phyloP scores from a whole-genome alignment of 1,140 invertebrate genomes.

The Thaumatotibia leucotreta region DNA sequence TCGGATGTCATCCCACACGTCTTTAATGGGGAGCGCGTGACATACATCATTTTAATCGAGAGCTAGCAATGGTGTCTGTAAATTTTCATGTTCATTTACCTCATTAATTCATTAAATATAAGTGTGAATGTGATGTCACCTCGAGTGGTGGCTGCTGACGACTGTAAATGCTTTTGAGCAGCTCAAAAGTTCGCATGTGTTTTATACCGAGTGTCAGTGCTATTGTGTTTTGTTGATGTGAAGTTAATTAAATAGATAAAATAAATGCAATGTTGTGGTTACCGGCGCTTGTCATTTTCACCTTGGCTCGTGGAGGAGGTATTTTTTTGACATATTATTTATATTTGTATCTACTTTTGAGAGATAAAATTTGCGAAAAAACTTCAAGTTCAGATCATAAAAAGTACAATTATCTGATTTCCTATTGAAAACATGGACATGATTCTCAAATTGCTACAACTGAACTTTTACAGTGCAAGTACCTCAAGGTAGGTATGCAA shows the following conservation, averaged over 20 bases:
- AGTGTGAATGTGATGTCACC: conserved; percentile 52
- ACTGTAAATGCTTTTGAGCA: conserved; percentile 39
- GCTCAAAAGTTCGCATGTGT: conserved; percentile 40
- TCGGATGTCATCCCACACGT: conserved; percentile 27
- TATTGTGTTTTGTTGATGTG: conserved; percentile 13
- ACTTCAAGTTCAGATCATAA: background rate
- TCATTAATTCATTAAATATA: conserved; percentile 46
- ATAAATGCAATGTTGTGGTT: background rate
- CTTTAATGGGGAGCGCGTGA: conserved; percentile 47
- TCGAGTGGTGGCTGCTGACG: conserved; percentile 27
- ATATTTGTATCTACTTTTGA: background rate
- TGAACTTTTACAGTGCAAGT: background rate
- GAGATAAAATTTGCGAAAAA: background rate
- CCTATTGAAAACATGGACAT: too few species aligned
- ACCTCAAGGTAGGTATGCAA: background rate
- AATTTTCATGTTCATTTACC: conserved; percentile 43
- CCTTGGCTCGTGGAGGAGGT: background rate
- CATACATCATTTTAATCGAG: conserved; percentile 27
- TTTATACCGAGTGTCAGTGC: conserved; percentile 14
- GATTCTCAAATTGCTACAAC: too few species aligned
- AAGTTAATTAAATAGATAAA: background rate
- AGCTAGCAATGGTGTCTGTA: conserved; percentile 29
- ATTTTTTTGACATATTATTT: background rate
- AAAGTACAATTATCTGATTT: background rate
- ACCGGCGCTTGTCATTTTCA: background rate